These are phyloP conservation scores for Zelleria hepariella DNA, from an alignment of 2,888 invertebrate genomes.

Conservation along the genomic window DNA sequence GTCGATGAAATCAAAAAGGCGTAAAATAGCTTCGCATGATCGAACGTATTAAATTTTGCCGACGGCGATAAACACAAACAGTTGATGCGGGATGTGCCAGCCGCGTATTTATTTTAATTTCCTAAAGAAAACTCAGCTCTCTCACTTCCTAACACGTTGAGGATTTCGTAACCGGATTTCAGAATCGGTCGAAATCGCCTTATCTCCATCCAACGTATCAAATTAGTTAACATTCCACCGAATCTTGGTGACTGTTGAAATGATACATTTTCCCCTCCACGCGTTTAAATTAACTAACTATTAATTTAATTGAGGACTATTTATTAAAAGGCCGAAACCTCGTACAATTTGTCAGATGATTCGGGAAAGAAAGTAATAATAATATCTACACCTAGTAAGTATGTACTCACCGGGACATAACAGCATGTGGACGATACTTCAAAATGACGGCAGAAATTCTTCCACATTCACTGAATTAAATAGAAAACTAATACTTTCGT, in stretches of 20 bases:
- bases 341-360: constrained; percentile 7
- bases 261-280: constrained; percentile 6
- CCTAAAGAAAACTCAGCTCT: background rate
- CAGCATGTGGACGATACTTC: constrained; percentile 16
- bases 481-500: constrained; percentile 7
- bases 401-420: constrained; percentile 24
- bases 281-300: constrained; percentile 13
- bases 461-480: constrained; percentile 15
- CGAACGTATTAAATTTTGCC: background rate
- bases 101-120: background rate
- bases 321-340: background rate
- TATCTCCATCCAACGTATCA: constrained; percentile 10
- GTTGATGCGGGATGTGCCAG: background rate
- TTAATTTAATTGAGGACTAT: background rate
- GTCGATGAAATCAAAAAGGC: background rate
- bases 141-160: background rate
- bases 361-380: background rate
- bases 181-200: constrained; percentile 7
- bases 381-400: no score
- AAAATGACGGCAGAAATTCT: constrained; percentile 5
- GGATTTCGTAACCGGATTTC: constrained; percentile 5
- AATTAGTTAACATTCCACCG: constrained; percentile 10
- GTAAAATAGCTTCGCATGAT: background rate
- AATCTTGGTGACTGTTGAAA: constrained; percentile 16
- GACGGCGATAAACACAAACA: background rate